These are phyloP conservation scores for Thysanoteuthis rhombus DNA, from an alignment of 2,888 invertebrate species.

Conservation along the genomic window DNA sequence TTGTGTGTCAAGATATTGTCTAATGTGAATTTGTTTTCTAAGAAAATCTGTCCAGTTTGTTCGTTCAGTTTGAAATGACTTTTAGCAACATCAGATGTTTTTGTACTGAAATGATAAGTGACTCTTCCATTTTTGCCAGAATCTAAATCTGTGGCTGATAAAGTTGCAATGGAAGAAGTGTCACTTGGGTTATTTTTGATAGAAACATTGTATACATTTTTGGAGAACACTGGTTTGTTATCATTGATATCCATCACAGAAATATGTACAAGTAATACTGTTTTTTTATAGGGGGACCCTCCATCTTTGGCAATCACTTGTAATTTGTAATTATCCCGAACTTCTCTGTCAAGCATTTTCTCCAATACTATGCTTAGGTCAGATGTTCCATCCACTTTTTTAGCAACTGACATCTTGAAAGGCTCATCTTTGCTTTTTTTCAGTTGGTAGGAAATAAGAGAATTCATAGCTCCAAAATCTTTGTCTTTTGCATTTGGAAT, in stretches of 20 bases:
- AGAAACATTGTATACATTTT: not conserved
- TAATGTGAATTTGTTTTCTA: not conserved
- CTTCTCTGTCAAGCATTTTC: not conserved
- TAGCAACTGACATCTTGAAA: not conserved
- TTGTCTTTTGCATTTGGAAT: not conserved
- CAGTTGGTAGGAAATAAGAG: not conserved
- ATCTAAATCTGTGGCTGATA: not conserved
- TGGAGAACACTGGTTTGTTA: not conserved
- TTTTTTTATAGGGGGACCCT: not conserved
- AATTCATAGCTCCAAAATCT: not conserved
- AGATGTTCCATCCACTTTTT: not conserved
- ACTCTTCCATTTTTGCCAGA: not conserved
- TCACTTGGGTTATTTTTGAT: not conserved
- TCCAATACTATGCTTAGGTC: not conserved
- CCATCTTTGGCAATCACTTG: not conserved
- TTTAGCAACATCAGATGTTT: not conserved
- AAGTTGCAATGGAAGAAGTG: slow-evolving; percentile 12
- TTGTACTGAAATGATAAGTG: not conserved
- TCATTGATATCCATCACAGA: not conserved
- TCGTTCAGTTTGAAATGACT: not conserved
- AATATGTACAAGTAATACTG: not conserved
- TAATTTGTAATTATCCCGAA: not conserved
- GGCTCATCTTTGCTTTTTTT: not conserved
- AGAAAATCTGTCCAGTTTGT: not conserved
- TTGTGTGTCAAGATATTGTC: not conserved